Conservation (phyloP, 1,140 invertebrate species). For the Helicorthomorpha holstii region DNA sequence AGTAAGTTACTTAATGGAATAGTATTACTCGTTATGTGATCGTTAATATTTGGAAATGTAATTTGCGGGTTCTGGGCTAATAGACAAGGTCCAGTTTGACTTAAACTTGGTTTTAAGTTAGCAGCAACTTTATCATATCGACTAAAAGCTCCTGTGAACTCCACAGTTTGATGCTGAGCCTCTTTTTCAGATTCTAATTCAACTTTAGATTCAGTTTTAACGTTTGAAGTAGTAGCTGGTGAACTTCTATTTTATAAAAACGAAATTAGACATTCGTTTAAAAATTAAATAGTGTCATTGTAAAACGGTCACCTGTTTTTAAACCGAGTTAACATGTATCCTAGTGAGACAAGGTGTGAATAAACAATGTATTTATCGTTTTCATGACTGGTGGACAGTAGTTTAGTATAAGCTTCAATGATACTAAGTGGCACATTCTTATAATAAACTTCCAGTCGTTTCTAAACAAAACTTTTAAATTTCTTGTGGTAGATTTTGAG, state of each 20-base stretch:
- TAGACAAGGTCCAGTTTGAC: too few species aligned
- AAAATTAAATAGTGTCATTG: neutral
- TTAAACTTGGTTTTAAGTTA: too few species aligned
- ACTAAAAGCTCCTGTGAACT: neutral
- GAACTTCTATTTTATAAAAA: neutral
- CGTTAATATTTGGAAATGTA: too few species aligned
- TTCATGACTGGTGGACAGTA: neutral
- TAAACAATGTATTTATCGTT: neutral
- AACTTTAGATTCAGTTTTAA: neutral
- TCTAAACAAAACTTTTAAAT: neutral
- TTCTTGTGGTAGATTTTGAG: neutral
- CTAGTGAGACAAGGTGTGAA: neutral
- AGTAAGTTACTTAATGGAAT: too few species aligned
- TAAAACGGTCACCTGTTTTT: neutral
- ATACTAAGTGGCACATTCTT: neutral
- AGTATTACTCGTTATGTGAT: too few species aligned
- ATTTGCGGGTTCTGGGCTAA: too few species aligned
- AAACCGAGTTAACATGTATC: neutral
- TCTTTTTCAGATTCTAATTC: neutral
- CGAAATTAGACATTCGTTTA: neutral
- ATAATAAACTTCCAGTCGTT: neutral
- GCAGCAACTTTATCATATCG: too few species aligned
- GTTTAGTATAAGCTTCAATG: neutral
- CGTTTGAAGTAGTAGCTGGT: neutral
- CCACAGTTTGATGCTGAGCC: neutral